These are phyloP conservation scores for Amphipyra tragopoginis DNA, from an alignment of 2,888 invertebrate species.

Conservation along the genomic window DNA sequence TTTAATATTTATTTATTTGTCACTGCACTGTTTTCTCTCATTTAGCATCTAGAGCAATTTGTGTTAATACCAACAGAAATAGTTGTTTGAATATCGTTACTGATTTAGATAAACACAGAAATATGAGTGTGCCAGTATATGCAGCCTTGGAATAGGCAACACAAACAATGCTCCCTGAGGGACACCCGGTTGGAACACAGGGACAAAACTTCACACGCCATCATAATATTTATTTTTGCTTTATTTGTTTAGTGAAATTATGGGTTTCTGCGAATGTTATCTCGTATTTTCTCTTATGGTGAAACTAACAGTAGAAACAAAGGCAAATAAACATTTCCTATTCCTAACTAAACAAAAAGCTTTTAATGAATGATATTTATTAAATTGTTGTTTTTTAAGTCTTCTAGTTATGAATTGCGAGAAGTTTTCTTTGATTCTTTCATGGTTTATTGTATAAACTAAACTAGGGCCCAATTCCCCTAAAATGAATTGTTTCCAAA, in stretches of 20 bases:
- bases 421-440: too few species aligned
- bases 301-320: too few species aligned
- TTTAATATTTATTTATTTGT: not conserved
- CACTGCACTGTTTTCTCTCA: not conserved
- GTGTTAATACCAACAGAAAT: constrained; percentile 1
- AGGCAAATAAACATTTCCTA: too few species aligned
- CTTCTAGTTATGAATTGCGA: too few species aligned
- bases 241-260: not conserved
- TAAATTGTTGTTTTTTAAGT: too few species aligned
- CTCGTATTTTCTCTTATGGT: too few species aligned
- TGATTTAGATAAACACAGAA: constrained; percentile 5
- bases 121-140: not conserved
- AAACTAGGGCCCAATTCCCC: too few species aligned
- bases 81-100: constrained; percentile 43
- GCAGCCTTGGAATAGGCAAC: constrained; percentile 7
- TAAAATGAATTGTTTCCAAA: too few species aligned
- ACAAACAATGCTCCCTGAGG: constrained; percentile 14
- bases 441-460: too few species aligned
- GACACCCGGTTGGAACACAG: not conserved
- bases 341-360: too few species aligned
- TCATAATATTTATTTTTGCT: constrained; percentile 14
- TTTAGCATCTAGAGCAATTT: not conserved
- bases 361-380: too few species aligned
- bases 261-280: not conserved
- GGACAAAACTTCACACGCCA: not conserved